Evolutionary conservation across 1,140 invertebrate species (phyloP).

Genomic region (Drosophila eugracilis): DNA sequence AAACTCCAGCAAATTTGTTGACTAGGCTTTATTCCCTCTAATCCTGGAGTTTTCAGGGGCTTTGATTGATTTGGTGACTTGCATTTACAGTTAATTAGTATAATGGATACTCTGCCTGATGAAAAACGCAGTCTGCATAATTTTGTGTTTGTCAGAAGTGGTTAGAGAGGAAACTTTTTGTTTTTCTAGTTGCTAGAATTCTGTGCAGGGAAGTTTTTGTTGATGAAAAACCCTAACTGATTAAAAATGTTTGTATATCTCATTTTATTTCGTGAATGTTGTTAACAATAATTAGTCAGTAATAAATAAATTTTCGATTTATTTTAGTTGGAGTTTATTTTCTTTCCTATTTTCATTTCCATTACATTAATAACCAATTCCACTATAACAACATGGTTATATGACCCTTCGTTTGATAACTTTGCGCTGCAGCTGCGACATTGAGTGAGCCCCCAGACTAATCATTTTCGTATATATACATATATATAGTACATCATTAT

Average conservation of each 20-base stretch:
- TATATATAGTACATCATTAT: too few species aligned
- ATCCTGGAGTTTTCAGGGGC: neutral
- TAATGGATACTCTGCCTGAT: neutral
- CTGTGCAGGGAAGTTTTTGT: too few species aligned
- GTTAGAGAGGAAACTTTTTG: neutral
- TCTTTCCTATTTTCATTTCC: neutral
- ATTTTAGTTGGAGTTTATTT: neutral
- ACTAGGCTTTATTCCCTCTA: neutral
- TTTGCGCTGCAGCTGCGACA: conserved; percentile 29
- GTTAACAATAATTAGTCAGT: too few species aligned
- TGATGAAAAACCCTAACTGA: too few species aligned
- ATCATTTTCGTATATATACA: conserved; percentile 28
- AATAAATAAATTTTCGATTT: too few species aligned
- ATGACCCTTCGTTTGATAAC: conserved; percentile 6
- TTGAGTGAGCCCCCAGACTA: conserved; percentile 30
- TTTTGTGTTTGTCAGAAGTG: neutral
- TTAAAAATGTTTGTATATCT: too few species aligned
- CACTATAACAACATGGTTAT: conserved; percentile 1
- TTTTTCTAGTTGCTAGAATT: too few species aligned
- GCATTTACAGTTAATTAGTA: conserved; percentile 1
- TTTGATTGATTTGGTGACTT: conserved; percentile 36
- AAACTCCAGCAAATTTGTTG: neutral
- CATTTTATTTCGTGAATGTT: too few species aligned
- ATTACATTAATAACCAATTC: conserved; percentile 17
- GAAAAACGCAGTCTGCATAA: neutral